Evolutionary conservation across 1,140 invertebrate species (phyloP), one percentile per base, ranked within the genome.

Genomic region (Popillia japonica): DNA sequence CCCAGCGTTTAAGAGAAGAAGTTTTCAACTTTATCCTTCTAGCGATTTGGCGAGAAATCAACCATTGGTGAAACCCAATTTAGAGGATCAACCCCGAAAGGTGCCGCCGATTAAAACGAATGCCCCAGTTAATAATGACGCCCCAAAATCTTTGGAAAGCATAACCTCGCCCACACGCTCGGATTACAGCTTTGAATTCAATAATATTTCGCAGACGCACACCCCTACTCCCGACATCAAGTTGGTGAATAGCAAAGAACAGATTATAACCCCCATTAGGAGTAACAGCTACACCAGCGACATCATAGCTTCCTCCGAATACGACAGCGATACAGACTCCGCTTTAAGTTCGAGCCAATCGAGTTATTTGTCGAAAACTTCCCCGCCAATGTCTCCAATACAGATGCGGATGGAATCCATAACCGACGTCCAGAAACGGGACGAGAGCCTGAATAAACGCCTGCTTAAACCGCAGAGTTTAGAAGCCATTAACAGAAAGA

Each of bases 281-380:
- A 64, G 61, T 6, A 20, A 64, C 22, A 64, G 61, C 17, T 64
- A 27, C 17, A 27, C 22, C n/a, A 64, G 61, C 11, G 27, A 73
- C 23, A 27, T 40, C 14, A 20, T 73, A 8, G 20, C 40, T 2
- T 55, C 74, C 14, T 48, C 74, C 8, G 90, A 85, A 80, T 92
- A 94, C 82, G 94, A 95, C 80, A 95, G 94, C 80, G 94, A 96
- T 84, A 95, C 94, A 83, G 95, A 96, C 85, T 96, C 94, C 7
- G 94, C 94, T 2, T 93, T 96, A 80, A 95, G 94, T 84, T 93
- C 91, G 42, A 93, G 93, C 42, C 92, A 92, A 78, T 88, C 91
- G 79, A 91, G 89, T 89, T 93, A 93, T 84, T 90, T 94, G 83
- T 94, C 93, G 0, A 89, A 91, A 76, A 92, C 92, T 81, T 93